These are phyloP conservation scores for Octonoba sinensis DNA, from an alignment of 2,888 invertebrate genomes.

Conservation along the genomic window DNA sequence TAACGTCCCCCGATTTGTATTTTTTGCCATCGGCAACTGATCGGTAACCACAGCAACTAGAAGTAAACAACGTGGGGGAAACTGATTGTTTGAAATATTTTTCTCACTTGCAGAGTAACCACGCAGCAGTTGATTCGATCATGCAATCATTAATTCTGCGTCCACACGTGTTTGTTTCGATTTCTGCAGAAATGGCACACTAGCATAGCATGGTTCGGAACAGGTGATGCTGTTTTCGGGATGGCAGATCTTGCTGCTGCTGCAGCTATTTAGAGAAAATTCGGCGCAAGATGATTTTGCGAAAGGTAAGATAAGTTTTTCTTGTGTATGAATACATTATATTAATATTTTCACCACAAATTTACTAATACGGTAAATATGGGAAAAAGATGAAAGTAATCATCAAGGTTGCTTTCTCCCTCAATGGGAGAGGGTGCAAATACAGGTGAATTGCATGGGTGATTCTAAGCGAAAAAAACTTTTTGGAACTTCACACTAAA, in stretches of 20 bases:
- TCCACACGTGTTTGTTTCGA: too few species aligned
- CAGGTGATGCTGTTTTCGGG: constrained; percentile 34
- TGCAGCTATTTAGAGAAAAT: background rate
- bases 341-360: too few species aligned
- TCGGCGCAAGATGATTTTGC: constrained; percentile 12
- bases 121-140: background rate
- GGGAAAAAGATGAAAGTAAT: too few species aligned
- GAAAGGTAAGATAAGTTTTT: constrained; percentile 23
- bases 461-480: too few species aligned
- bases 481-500: too few species aligned
- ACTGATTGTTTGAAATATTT: constrained; percentile 12
- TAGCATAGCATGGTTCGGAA: background rate
- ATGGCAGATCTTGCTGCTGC: background rate
- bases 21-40: constrained; percentile 22
- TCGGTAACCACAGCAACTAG: constrained; percentile 39
- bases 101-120: background rate
- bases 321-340: background rate
- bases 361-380: too few species aligned
- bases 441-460: too few species aligned
- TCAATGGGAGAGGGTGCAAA: too few species aligned
- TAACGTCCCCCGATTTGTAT: too few species aligned
- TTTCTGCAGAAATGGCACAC: too few species aligned
- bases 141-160: too few species aligned
- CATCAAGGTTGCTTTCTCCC: too few species aligned
- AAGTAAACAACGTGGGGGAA: constrained; percentile 25